A percentile compares a stretch with the other conserved stretches of the same genome.
Conservation (phyloP, 2,113 vertebrate genomes). For the Pedionomus torquatus region DNA sequence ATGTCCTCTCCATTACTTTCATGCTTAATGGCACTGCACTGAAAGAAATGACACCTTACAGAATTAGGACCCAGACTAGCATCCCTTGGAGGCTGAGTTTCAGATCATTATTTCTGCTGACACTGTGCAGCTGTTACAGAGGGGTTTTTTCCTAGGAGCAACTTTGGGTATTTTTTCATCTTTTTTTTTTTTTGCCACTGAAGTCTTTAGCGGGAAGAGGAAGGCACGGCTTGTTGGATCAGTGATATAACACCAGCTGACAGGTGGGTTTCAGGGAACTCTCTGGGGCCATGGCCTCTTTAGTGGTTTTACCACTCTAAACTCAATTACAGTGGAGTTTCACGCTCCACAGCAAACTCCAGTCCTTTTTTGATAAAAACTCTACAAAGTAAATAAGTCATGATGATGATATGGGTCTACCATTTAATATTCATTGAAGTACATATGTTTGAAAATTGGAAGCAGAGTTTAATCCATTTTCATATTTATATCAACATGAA, state of each 20-base stretch:
- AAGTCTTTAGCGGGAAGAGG: constrained; percentile 75
- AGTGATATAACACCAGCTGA: constrained; percentile 94
- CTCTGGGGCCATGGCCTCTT: constrained; percentile 88
- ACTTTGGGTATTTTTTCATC: constrained; percentile 36
- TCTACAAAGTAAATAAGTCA: constrained; percentile 82
- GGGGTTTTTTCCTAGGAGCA: constrained; percentile 51
- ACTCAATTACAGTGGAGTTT: constrained; percentile 84
- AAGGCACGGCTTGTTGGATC: constrained; percentile 75
- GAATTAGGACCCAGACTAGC: constrained; percentile 53
- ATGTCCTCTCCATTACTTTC: constrained; percentile 63
- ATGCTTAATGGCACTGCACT: constrained; percentile 40
- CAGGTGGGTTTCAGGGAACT: constrained; percentile 92
- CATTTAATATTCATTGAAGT: constrained; percentile 86
- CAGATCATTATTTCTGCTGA: constrained; percentile 83
- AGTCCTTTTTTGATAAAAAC: constrained; percentile 81
- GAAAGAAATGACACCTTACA: constrained; percentile 70
- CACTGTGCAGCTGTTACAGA: constrained; percentile 81
- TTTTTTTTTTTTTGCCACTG: constrained; percentile 42
- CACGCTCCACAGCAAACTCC: constrained; percentile 76
- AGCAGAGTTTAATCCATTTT: constrained; percentile 85
- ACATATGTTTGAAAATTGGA: constrained; percentile 84
- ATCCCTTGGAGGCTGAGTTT: constrained; percentile 73
- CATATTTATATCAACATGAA: constrained; percentile 91
- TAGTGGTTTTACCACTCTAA: constrained; percentile 83
- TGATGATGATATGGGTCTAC: constrained; percentile 77